Evolutionary conservation across 2,113 vertebrate genomes (phyloP).

Genomic region (Pagrus major): DNA sequence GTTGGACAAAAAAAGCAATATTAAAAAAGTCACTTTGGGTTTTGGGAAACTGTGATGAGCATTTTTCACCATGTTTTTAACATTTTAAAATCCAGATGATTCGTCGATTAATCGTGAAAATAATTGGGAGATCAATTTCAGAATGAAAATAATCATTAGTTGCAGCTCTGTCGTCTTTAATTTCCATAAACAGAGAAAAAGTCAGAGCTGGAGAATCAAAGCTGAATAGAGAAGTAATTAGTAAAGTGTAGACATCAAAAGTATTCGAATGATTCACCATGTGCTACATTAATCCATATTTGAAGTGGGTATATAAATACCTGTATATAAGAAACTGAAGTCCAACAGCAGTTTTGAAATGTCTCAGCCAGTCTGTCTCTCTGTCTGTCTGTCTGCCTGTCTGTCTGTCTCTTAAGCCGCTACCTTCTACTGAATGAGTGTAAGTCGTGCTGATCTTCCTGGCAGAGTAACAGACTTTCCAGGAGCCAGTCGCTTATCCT

Average conservation of each 20-base stretch:
- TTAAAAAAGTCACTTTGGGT: no score
- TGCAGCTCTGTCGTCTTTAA: background rate
- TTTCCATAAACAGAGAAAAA: background rate
- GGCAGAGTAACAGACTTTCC: conserved; percentile 19
- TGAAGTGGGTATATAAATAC: background rate
- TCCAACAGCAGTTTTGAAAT: background rate
- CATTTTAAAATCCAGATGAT: no score
- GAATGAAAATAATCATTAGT: no score
- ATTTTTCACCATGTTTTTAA: no score
- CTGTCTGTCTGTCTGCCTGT: background rate
- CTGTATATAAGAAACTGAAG: background rate
- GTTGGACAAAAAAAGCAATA: no score
- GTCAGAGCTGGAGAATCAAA: background rate
- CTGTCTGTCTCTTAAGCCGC: background rate
- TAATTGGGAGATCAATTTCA: no score
- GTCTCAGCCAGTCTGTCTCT: background rate
- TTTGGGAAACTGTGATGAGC: no score
- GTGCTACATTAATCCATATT: background rate
- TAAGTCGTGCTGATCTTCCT: conserved; percentile 24
- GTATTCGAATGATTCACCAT: no score
- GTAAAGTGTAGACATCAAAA: background rate
- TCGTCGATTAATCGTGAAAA: no score
- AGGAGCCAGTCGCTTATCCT: conserved; percentile 3
- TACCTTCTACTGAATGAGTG: conserved; percentile 28
- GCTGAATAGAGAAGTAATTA: background rate